Base-by-base conservation (phyloP, 2,797 vertebrate species). In the Xenops minutus region DNA sequence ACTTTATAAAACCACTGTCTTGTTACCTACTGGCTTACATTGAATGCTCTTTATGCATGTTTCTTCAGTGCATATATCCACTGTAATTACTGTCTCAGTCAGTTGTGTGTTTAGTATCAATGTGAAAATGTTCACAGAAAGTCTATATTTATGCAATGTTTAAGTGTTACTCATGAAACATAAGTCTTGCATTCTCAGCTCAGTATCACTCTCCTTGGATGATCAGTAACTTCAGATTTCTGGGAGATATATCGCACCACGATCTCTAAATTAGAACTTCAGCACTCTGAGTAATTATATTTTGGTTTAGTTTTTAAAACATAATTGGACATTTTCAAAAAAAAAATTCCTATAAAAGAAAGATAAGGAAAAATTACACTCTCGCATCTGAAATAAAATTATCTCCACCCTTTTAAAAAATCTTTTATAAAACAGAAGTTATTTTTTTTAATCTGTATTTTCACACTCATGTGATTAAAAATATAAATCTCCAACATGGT, bases 41-140 rank as follows among this genome's bases (percentile, higher is more conserved):
- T 4, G 1, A 51, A 46, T 23, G 2, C 2, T 92, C 6, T 68
- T 75, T 67, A 23, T 43, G 22, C 10, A 59, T 61, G 27, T 55
- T 67, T 67, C 16, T 67, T 62, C 44, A 59, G 36, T n/a, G 19
- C 8, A 2, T 44, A 5, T 21, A 43, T 59, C 24, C 59, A 19
- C 15, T 67, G 7, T 34, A 82, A 43, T 67, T 46, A 55, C 34
- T 32, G 29, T 27, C 26, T 61, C 4, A 2, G 39, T 61, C 64
- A 51, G 0, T 37, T n/a, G 0, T 26, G 7, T 43, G 27, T 75
- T 72, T 72, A 68, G 7, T 51, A 58, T 10, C 5, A 39, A 8
- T 22, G n/a, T 17, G 22, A 7, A 73, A 73, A 91, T 3, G 12
- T n/a, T 89, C 12, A 58, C 39, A 54, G 26, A 58, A 80, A 62